Conservation (phyloP, 1,140 invertebrate genomes). For the Macrostomum lignano region DNA sequence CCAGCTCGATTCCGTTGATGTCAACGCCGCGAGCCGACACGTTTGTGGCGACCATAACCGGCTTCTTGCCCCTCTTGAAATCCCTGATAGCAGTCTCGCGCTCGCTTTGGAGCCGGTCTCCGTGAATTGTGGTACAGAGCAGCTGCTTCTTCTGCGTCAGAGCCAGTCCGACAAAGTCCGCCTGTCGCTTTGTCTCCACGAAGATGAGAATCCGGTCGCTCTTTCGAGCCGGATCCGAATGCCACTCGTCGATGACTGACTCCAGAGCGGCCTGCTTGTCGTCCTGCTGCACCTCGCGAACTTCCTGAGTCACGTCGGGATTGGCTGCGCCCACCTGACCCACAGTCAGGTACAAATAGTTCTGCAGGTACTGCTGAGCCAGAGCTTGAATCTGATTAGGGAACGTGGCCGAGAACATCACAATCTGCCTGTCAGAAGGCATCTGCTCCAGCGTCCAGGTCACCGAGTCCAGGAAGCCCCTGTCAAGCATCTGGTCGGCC, state of each 20-base stretch:
- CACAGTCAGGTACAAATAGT: constrained; percentile 51
- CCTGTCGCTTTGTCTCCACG: constrained; percentile 55
- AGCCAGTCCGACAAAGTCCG: constrained; percentile 42
- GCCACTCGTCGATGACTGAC: constrained; percentile 4
- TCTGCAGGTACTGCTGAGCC: constrained; percentile 40
- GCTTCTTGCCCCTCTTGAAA: constrained; percentile 35
- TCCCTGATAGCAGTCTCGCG: constrained; percentile 54
- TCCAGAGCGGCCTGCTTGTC: constrained; percentile 35
- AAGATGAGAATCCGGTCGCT: constrained; percentile 47
- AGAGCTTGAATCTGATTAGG: constrained; percentile 47
- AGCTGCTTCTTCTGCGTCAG: constrained; percentile 8
- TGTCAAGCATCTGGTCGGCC: constrained; percentile 92
- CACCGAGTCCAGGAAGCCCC: too few species aligned
- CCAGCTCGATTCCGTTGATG: constrained; percentile 88
- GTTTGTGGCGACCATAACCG: constrained; percentile 62
- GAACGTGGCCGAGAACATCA: constrained; percentile 79
- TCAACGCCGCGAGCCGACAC: constrained; percentile 96
- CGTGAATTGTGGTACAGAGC: constrained; percentile 11
- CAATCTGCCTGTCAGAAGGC: constrained; percentile 31
- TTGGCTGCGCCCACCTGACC: constrained; percentile 65
- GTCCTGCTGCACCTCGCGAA: constrained; percentile 38
- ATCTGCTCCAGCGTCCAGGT: constrained; percentile 3
- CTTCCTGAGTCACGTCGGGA: constrained; percentile 51
- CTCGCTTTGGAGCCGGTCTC: constrained; percentile 53
- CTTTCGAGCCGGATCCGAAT: constrained; percentile 10